Conservation (phyloP, 1,140 invertebrate species). For the Piezodorus guildinii region DNA sequence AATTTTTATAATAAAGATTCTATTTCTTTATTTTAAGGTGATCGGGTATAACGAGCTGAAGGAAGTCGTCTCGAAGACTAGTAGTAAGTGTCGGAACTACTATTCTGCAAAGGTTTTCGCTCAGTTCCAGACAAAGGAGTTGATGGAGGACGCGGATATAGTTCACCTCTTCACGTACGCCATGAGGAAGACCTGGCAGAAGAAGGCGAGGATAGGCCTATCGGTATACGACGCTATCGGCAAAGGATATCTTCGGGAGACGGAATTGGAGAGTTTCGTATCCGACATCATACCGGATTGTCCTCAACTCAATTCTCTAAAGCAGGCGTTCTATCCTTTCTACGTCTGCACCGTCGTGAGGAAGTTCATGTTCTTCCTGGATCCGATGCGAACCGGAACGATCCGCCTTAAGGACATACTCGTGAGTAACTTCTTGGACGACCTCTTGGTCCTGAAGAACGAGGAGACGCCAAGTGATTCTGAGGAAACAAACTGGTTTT, state of each 20-base stretch:
- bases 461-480: slow-evolving; percentile 69
- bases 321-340: slow-evolving; percentile 88
- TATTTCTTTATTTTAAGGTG: no score
- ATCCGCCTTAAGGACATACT: slow-evolving; percentile 86
- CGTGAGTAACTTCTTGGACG: slow-evolving; percentile 82
- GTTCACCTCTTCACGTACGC: slow-evolving; percentile 87
- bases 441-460: slow-evolving; percentile 77
- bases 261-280: slow-evolving; percentile 93
- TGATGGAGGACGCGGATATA: slow-evolving; percentile 60
- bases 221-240: slow-evolving; percentile 88
- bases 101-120: slow-evolving; percentile 77
- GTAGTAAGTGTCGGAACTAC: slow-evolving; percentile 43
- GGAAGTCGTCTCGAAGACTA: no score
- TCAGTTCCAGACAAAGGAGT: slow-evolving; percentile 70
- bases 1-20: no score
- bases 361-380: slow-evolving; percentile 92
- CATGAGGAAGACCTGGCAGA: slow-evolving; percentile 87
- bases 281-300: slow-evolving; percentile 82
- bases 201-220: slow-evolving; percentile 83
- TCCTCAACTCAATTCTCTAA: slow-evolving; percentile 74
- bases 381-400: slow-evolving; percentile 72
- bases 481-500: slow-evolving; percentile 90
- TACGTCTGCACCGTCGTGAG: slow-evolving; percentile 93
- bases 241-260: slow-evolving; percentile 82
- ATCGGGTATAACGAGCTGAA: neutral